Percentiles rank a stretch among this genome's conserved stretches.
These are phyloP conservation scores for Gambusia yucatana DNA, from an alignment of 2,797 vertebrate genomes.

Conservation along the genomic window DNA sequence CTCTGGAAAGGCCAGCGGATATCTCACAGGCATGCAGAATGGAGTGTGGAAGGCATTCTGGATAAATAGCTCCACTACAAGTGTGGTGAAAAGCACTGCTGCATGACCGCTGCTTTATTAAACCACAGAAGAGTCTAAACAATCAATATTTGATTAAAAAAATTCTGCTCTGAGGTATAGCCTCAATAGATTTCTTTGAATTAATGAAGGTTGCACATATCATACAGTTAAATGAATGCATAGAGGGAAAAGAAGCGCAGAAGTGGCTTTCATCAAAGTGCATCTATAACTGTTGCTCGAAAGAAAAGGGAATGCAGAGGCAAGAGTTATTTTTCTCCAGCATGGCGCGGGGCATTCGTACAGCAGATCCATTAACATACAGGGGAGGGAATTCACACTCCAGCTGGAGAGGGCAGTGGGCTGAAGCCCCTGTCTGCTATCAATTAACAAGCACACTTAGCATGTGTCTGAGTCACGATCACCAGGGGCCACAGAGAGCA, in stretches of 20 bases:
- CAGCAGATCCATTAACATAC: slow-evolving; percentile 73
- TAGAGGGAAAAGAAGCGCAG: slow-evolving; percentile 26
- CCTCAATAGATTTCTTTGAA: slow-evolving; percentile 60
- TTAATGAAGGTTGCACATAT: slow-evolving; percentile 56
- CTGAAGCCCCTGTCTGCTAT: slow-evolving; percentile 70
- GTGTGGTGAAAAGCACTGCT: slow-evolving; percentile 14
- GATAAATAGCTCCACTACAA: slow-evolving; percentile 25
- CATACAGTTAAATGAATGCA: slow-evolving; percentile 72
- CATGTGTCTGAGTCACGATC: slow-evolving; percentile 70
- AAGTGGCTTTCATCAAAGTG: slow-evolving; percentile 71
- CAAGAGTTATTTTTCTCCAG: slow-evolving; percentile 54
- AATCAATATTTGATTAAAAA: slow-evolving; percentile 79
- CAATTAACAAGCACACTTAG: slow-evolving; percentile 79
- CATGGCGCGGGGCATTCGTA: slow-evolving; percentile 52
- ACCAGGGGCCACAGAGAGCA: slow-evolving; percentile 52
- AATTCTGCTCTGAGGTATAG: slow-evolving; percentile 25
- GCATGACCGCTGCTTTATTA: slow-evolving; percentile 61
- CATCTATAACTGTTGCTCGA: slow-evolving; percentile 68
- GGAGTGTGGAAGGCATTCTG: slow-evolving; percentile 4
- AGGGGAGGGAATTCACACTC: slow-evolving; percentile 77
- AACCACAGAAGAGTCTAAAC: slow-evolving; percentile 45
- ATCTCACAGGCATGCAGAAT: slow-evolving; percentile 24
- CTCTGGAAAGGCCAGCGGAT: slow-evolving; percentile 51
- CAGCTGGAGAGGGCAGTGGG: slow-evolving; percentile 72
- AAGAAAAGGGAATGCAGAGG: slow-evolving; percentile 63